Evolutionary conservation across 2,888 invertebrate genomes (phyloP).

Genomic region (Deilephila elpenor): DNA sequence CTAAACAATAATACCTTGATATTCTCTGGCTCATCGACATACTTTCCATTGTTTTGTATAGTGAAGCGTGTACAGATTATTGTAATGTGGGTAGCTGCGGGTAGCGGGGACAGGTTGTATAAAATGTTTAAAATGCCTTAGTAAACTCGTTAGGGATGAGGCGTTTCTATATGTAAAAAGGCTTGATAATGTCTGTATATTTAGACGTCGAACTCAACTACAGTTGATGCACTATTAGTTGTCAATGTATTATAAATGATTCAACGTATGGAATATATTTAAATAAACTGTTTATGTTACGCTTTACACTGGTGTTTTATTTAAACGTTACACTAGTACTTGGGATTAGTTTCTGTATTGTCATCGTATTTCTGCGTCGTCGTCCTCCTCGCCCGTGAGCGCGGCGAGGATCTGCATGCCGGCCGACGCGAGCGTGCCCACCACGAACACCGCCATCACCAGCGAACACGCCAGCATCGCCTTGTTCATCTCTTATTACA

Average conservation of each 20-base stretch:
- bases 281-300: conserved; percentile 82
- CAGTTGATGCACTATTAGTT: conserved; percentile 52
- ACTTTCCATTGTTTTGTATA: conserved; percentile 40
- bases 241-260: conserved; percentile 75
- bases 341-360: too few relatives aligned
- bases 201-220: conserved; percentile 39
- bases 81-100: conserved; percentile 34
- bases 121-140: conserved; percentile 59
- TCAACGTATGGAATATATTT: conserved; percentile 73
- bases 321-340: not conserved
- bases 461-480: conserved; percentile 58
- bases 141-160: conserved; percentile 38
- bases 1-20: conserved; percentile 37
- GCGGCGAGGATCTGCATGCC: conserved; percentile 56
- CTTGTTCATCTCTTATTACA: conserved; percentile 48
- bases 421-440: conserved; percentile 52
- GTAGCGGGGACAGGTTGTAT: conserved; percentile 53
- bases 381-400: conserved; percentile 30
- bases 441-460: conserved; percentile 64
- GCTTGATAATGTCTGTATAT: conserved; percentile 57
- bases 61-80: conserved; percentile 46
- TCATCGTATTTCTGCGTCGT: not conserved
- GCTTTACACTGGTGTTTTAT: conserved; percentile 62
- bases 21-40: conserved; percentile 28
- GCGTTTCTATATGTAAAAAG: conserved; percentile 27